Evolutionary conservation across 1,140 invertebrate species (phyloP), one percentile per base, ranked within the genome.

Genomic region (Dreissena polymorpha): DNA sequence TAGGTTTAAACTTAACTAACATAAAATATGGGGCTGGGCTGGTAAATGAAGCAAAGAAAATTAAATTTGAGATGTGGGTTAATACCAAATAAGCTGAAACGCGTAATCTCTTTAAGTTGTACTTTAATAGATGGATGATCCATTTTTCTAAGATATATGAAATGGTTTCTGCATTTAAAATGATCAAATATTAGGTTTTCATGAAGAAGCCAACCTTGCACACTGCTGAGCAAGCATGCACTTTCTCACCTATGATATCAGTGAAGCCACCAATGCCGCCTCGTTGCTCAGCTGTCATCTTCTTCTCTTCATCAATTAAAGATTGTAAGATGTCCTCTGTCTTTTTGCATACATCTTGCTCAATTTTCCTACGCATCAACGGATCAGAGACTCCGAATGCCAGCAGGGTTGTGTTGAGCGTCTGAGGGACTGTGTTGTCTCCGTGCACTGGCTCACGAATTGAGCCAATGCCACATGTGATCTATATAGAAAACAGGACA

Each of bases 161-260:
- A 2, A 39, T 39, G 39, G 39, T 39, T 2, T 39, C 39, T 39
- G 39, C 8, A 39, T 39, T 8, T 39, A 39, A n/a, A 39, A 39
- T 39, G 39, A 39, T 39, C 8, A 39, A 39, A 39, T 39, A 39
- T 39, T 39, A 39, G 39, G 39, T 39, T 39, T 39, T 39, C 39
- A 2, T 39, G 8, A 39, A 5, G 39, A 39, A 5, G 8, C 39
- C 39, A 8, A 39, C 39, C 39, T 8, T 39, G 39, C 39, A 39
- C 39, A 39, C 39, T 39, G 8, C 39, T 39, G 39, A 39, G 39
- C 39, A 5, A 39, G 39, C 39, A 39, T 39, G 8, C 8, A 39
- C 39, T 8, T n/a, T 8, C 39, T 39, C 2, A 90, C 89, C 89
- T 27, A 89, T 85, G 7, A 89, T 53, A 78, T 89, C 88, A 13